Base-by-base conservation (phyloP, 2,888 invertebrate genomes). In the Cenopis cana region DNA sequence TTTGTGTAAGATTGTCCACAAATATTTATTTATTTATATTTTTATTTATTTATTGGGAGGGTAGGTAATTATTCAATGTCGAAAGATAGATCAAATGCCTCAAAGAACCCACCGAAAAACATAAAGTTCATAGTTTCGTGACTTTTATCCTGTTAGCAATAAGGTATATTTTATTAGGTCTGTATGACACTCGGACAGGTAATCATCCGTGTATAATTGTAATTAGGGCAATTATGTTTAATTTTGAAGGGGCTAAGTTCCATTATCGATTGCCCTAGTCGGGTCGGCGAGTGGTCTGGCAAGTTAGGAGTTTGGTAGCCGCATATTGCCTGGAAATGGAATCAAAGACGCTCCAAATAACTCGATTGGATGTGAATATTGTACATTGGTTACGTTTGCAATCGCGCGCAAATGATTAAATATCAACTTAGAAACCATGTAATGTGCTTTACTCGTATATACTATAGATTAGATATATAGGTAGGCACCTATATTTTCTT, bases 21-120 rank as follows among this genome's bases (percentile, higher is more conserved):
- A n/a, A n/a, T n/a, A n/a, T n/a, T n/a, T n/a, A n/a, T n/a, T n/a
- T n/a, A n/a, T n/a, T n/a, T n/a, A n/a, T n/a, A n/a, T n/a, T n/a
- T n/a, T n/a, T n/a, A n/a, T n/a, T n/a, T n/a, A n/a, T n/a, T n/a
- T n/a, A n/a, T n/a, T 80, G 75, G 73, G 72, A 79, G 77, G 69
- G 50, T 61, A 79, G 79, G 83, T 86, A 86, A 88, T 89, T 85
- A 87, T 74, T 74, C 74, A 77, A 79, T 79, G 79, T 79, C 78
- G 81, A 77, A 73, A 79, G 82, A 84, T 88, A 86, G 87, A 87
- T 87, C 83, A 77, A 79, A 73, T 80, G 75, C 75, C 74, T 54
- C 75, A 78, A 78, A 70, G 72, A 76, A 69, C 73, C 77, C 76
- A 76, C 76, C 79, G 77, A 71, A 74, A 55, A 65, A 50, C 41